Base-by-base conservation (phyloP, 2,888 invertebrate genomes). In the Xanthia icteritia region DNA sequence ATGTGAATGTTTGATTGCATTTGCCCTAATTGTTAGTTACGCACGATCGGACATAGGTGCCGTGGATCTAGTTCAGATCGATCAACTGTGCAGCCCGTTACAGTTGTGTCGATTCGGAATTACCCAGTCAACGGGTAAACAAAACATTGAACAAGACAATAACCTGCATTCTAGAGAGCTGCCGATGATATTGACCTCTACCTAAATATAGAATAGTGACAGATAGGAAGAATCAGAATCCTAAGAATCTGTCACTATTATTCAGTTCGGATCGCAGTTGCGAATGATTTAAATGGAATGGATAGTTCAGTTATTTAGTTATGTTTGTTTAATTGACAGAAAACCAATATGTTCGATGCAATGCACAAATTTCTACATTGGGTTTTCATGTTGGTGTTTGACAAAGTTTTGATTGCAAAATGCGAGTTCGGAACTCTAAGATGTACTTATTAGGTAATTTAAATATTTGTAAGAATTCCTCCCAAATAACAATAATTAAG, bases 21-120 rank as follows among this genome's bases (percentile, higher is more conserved):
- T 88, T 78, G 76, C 69, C 69, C 82, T 87, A 86, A 89, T 88
- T 86, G 78, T 80, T 85, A 75, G 86, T 82, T 76, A 82, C 85
- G 88, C 88, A 79, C 84, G 85, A 82, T 80, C 69, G 77, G 78
- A 65, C 71, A 77, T 81, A 79, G 78, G 77, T 86, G 81, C 83
- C 80, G 48, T 20, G 73, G 77, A 81, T 87, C 83, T 84, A 84
- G 87, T 86, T 77, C 81, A 82, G 81, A 84, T 78, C 88, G 81
- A 84, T 89, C 86, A 81, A 79, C 82, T 76, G 78, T 81, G 71
- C 65, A 78, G 75, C 74, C 87, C 86, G 87, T 87, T 89, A 88
- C 66, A 74, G 64, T 71, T 73, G 61, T 72, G 63, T 79, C 68
- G 58, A 73, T 65, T 75, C 36, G 64, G 73, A 81, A 79, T 66